Evolutionary conservation across 2,113 vertebrate genomes (phyloP).

Genomic region (Nematolebias whitei): DNA sequence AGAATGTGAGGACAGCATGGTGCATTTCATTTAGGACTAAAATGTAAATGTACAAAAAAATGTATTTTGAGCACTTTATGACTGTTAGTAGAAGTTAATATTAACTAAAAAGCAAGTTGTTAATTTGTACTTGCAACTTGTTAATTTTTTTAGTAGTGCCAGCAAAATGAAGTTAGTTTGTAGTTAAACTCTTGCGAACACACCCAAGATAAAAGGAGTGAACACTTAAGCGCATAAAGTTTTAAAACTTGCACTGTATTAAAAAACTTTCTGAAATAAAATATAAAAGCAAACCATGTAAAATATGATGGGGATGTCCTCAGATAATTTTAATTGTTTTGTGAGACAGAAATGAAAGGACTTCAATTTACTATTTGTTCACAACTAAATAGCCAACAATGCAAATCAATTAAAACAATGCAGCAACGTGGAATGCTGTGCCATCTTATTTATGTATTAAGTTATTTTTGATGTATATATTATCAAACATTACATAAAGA

Average conservation of each 20-base stretch:
- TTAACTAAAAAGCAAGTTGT: not conserved
- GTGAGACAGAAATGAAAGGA: constrained; percentile 13
- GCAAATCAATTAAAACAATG: constrained; percentile 22
- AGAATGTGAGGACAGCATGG: constrained; percentile 93
- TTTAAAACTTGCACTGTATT: constrained; percentile 15
- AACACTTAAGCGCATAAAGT: constrained; percentile 27
- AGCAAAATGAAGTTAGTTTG: not conserved
- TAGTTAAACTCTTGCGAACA: not conserved
- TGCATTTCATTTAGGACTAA: constrained; percentile 89
- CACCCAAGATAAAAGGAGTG: not conserved
- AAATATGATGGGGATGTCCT: not conserved
- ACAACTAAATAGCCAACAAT: constrained; percentile 1
- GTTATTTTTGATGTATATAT: constrained; percentile 23
- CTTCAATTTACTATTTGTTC: constrained; percentile 1
- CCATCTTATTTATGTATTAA: not conserved
- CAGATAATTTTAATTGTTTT: not conserved
- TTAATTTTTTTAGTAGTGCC: not conserved
- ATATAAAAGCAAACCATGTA: constrained; percentile 3
- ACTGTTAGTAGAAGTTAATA: not conserved
- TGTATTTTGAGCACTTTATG: constrained; percentile 38
- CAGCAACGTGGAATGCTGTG: constrained; percentile 1
- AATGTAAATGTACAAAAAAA: not conserved
- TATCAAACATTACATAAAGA: not conserved
- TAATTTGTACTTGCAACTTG: not conserved
- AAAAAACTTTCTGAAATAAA: not conserved